Evolutionary conservation across 2,113 vertebrate species (phyloP).

Genomic region (Oncorhynchus masou): DNA sequence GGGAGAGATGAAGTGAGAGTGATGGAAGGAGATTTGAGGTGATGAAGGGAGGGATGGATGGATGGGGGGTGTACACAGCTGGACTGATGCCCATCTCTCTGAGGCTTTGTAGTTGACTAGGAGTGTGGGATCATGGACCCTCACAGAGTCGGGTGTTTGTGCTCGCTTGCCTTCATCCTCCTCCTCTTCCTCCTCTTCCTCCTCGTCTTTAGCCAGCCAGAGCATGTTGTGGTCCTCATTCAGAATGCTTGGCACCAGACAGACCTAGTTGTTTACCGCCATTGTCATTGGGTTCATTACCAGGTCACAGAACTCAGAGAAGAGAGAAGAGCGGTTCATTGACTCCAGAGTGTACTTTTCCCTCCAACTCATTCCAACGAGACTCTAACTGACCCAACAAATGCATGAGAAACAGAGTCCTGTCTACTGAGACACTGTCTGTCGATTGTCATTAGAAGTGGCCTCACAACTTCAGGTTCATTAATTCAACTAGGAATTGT

Average conservation of each 20-base stretch:
- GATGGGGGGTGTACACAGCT: too few species aligned
- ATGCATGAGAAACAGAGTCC: background rate
- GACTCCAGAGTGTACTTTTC: background rate
- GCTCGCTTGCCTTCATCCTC: background rate
- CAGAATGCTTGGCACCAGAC: conserved; percentile 1
- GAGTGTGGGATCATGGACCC: background rate
- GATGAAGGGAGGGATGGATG: background rate
- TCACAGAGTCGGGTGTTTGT: background rate
- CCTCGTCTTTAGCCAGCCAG: background rate
- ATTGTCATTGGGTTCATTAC: conserved; percentile 17
- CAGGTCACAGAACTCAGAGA: conserved; percentile 12
- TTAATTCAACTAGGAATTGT: background rate
- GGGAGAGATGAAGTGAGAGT: background rate
- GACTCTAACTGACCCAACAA: background rate
- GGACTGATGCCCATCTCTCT: background rate
- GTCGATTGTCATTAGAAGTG: background rate
- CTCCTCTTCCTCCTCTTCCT: background rate
- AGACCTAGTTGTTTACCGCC: conserved; percentile 5
- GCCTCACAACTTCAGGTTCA: background rate
- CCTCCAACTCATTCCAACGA: background rate
- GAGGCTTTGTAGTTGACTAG: background rate
- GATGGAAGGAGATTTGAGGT: background rate
- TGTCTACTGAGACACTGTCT: background rate
- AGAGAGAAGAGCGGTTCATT: background rate
- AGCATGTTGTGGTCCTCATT: conserved; percentile 7